Base-by-base conservation (phyloP, 2,888 invertebrate species). In the Dromius quadrimaculatus region DNA sequence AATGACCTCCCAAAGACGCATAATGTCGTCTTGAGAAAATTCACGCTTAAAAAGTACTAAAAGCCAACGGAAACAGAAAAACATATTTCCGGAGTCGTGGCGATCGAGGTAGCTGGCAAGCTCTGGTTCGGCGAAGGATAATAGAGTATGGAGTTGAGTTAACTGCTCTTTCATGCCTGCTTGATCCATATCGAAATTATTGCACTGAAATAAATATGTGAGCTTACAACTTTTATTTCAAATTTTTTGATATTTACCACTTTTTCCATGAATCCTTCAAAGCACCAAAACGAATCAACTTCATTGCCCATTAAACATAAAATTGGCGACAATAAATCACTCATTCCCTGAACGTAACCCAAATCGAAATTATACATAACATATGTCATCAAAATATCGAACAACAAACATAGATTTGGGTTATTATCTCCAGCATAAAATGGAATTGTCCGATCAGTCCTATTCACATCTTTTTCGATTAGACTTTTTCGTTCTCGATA, bases 291-390 rank as follows among this genome's bases (percentile, higher is more conserved):
- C 0, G 96, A 92, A 80, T 98, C 97, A 1, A 95, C 94, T 83
- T 99, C 99, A 79, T 95, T 92, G 74, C 92, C 90, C 85, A 97
- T 87, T 47, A 98, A 86, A 78, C 92, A 89, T 65, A 98, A 84
- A 76, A 99, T 90, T 0, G 98, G 98, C 3, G 98, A 94, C 65
- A 99, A 83, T 61, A 98, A 86, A 83, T 99, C 99, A 77, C 96
- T 97, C 99, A 99, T 99, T 17, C 99, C 99, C 82, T 95, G 95
- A 1, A 95, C 95, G 77, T 95, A 95, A 9, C 95, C 98, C 76
- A 99, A 85, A 84, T 99, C 98, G 81, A 98, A 98, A 85, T 98
- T 97, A 80, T 96, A 98, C 98, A 98, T 98, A 36, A 96, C 92
- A 80, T 98, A 99, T 0, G 98, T 98, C 95, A 98, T 95, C 1